Conservation (phyloP, 2,113 vertebrate genomes). For the Heterotilapia buettikoferi region DNA sequence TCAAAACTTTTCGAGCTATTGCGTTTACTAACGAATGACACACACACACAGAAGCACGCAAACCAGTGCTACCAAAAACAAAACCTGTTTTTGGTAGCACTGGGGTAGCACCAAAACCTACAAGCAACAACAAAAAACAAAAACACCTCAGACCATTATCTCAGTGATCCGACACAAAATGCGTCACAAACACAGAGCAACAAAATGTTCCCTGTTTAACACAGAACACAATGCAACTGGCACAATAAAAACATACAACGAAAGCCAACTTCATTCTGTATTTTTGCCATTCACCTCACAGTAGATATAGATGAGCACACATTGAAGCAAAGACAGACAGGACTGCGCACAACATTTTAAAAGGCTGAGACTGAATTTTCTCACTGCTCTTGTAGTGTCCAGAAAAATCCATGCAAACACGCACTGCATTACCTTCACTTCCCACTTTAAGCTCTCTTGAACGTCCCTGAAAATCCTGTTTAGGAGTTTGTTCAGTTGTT, state of each 20-base stretch:
- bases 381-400: neutral
- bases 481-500: conserved; percentile 21
- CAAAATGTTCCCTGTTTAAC: neutral
- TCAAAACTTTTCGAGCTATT: neutral
- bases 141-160: neutral
- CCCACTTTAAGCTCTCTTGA: neutral
- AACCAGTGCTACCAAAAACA: neutral
- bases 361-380: neutral
- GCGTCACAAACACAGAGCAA: neutral
- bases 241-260: neutral
- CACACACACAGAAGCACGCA: neutral
- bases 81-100: too few species aligned
- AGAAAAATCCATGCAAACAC: neutral
- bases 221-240: neutral
- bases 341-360: neutral
- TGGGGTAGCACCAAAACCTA: neutral
- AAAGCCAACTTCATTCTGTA: neutral
- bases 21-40: neutral
- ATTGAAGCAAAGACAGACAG: neutral
- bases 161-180: neutral
- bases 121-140: neutral
- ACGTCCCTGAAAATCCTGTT: conserved; percentile 7
- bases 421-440: conserved; percentile 31
- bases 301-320: neutral
- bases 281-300: neutral